Percentiles rank a stretch among this genome's conserved stretches.
Evolutionary conservation across 2,888 invertebrate genomes (phyloP).

Genomic region (Hololepta plana): DNA sequence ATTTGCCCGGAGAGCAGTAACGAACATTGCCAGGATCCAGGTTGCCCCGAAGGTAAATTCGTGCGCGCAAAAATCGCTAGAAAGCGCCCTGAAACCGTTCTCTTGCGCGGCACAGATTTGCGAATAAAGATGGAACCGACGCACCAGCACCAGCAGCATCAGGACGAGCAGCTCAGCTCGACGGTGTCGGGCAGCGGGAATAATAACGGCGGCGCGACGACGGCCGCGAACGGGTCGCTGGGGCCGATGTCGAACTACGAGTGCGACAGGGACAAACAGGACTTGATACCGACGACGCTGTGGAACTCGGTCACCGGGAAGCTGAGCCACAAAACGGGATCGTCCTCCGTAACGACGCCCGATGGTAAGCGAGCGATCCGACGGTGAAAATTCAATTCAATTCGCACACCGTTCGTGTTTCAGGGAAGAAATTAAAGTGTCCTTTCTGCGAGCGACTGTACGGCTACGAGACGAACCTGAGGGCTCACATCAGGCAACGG

Average conservation of each 20-base stretch:
- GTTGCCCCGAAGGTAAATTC: constrained; percentile 31
- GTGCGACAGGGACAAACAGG: constrained; percentile 26
- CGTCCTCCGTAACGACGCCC: constrained; percentile 69
- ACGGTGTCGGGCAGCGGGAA: constrained; percentile 22
- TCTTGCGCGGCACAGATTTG: constrained; percentile 40
- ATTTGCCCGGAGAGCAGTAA: constrained; percentile 28
- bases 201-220: constrained; percentile 9
- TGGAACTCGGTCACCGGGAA: constrained; percentile 39
- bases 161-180: constrained; percentile 23
- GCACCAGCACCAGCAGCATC: constrained; percentile 20
- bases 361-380: constrained; percentile 46
- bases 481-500: constrained; percentile 80
- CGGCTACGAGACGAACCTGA: constrained; percentile 82
- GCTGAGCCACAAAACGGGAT: constrained; percentile 42
- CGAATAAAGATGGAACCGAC: constrained; percentile 52
- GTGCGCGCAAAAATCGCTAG: constrained; percentile 1
- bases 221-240: constrained; percentile 30
- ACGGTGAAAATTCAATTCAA: background rate
- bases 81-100: background rate
- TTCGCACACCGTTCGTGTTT: constrained; percentile 17
- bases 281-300: constrained; percentile 32
- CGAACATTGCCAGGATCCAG: constrained; percentile 24
- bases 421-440: constrained; percentile 83
- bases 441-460: constrained; percentile 84
- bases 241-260: constrained; percentile 36